These are phyloP conservation scores for Capromys pilorides DNA, from an alignment of 2,797 vertebrate genomes.

Conservation along the genomic window DNA sequence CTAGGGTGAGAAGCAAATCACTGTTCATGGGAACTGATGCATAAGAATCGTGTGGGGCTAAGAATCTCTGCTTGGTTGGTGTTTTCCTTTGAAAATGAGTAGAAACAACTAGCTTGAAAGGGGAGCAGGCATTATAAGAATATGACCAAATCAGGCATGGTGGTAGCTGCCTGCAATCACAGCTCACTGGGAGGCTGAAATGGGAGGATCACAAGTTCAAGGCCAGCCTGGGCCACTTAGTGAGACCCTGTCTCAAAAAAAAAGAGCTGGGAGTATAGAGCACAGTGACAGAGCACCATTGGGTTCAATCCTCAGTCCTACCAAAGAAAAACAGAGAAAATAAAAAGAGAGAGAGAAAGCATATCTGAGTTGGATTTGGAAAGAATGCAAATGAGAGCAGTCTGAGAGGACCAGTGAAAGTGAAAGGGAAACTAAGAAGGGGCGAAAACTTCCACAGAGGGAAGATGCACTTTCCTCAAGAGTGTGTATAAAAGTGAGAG, in stretches of 20 bases:
- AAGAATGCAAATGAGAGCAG: background rate
- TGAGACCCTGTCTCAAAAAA: background rate
- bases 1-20: background rate
- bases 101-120: background rate
- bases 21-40: background rate
- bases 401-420: background rate
- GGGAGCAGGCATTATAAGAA: background rate
- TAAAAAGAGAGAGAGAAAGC: background rate
- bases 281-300: background rate
- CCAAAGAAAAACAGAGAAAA: background rate
- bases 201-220: background rate
- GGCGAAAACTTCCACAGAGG: fast-evolving
- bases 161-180: background rate
- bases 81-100: background rate
- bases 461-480: background rate
- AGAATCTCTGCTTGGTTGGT: background rate
- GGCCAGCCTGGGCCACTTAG: background rate
- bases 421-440: background rate
- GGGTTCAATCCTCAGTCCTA: background rate
- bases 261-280: background rate
- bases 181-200: background rate
- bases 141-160: background rate
- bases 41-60: background rate
- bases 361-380: background rate
- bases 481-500: background rate